Evolutionary conservation across 2,113 vertebrate genomes (phyloP).

Genomic region (Crotalus tigris): DNA sequence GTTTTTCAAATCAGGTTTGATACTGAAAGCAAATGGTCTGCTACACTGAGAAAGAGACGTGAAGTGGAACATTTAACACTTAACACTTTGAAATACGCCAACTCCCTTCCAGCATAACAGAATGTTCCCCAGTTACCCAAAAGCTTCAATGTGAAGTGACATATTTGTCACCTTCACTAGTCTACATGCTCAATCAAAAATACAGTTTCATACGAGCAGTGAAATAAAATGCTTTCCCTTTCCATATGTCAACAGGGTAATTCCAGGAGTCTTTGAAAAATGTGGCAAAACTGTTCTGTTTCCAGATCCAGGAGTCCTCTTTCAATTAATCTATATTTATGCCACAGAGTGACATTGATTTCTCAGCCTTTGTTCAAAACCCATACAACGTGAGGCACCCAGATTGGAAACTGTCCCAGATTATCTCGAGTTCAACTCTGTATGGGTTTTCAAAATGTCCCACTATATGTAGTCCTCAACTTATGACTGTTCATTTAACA

Average conservation of each 20-base stretch:
- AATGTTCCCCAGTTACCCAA: not conserved
- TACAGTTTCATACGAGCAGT: slow-evolving; percentile 37
- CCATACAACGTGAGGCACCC: not conserved
- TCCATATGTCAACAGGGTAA: slow-evolving; percentile 43
- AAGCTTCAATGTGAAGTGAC: not conserved
- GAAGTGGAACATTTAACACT: not conserved
- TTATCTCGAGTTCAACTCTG: not conserved
- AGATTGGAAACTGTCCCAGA: not conserved
- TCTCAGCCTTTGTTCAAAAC: not conserved
- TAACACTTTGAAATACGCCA: not conserved
- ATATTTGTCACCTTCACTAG: slow-evolving; percentile 12
- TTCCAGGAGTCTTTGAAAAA: slow-evolving; percentile 20
- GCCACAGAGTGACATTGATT: slow-evolving; percentile 27
- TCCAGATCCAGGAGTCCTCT: slow-evolving; percentile 10
- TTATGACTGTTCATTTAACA: not conserved
- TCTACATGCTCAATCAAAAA: not conserved
- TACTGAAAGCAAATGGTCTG: not conserved
- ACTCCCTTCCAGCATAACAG: not conserved
- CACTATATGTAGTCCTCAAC: not conserved
- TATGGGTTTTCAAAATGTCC: not conserved
- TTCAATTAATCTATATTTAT: slow-evolving; percentile 51
- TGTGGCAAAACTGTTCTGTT: slow-evolving; percentile 35
- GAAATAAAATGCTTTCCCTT: slow-evolving; percentile 16
- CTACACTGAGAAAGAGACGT: not conserved
- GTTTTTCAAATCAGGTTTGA: not conserved